phyloP scores from a whole-genome alignment of 2,113 vertebrate species.

The Tenebrosternarchus preto region DNA sequence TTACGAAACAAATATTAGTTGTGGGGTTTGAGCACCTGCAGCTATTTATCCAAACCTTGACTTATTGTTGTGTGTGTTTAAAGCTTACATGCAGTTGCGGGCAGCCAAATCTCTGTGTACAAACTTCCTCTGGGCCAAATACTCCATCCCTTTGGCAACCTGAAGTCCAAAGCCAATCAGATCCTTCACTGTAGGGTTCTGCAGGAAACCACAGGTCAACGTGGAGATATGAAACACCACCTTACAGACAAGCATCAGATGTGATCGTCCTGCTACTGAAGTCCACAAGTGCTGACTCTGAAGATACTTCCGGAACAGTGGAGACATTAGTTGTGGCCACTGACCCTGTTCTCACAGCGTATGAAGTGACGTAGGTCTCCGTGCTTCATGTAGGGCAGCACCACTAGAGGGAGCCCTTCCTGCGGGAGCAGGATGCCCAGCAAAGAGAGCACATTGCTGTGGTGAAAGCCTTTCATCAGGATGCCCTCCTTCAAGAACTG shows the following conservation, averaged over 20 bases:
- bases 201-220: slow-evolving; percentile 9
- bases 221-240: background rate
- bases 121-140: slow-evolving; percentile 91
- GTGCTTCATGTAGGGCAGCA: slow-evolving; percentile 92
- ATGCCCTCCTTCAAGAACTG: slow-evolving; percentile 93
- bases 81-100: slow-evolving; percentile 96
- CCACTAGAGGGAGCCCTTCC: slow-evolving; percentile 86
- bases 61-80: background rate
- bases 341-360: slow-evolving; percentile 83
- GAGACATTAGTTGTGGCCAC: slow-evolving; percentile 21
- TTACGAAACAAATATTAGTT: background rate
- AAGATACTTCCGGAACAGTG: background rate
- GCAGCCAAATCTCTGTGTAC: slow-evolving; percentile 95
- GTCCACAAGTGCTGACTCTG: too few relatives aligned
- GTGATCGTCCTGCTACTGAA: background rate
- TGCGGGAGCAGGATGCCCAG: slow-evolving; percentile 87
- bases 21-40: background rate
- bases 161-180: slow-evolving; percentile 93
- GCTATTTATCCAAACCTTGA: background rate
- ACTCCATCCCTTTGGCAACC: slow-evolving; percentile 93
- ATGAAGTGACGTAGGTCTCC: slow-evolving; percentile 94
- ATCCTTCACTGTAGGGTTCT: slow-evolving; percentile 96
- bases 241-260: background rate
- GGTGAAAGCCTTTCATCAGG: slow-evolving; percentile 93
- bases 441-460: slow-evolving; percentile 87